Evolutionary conservation across 2,888 invertebrate genomes (phyloP), one percentile per base, ranked within the genome.

Genomic region (Pyralis farinalis): DNA sequence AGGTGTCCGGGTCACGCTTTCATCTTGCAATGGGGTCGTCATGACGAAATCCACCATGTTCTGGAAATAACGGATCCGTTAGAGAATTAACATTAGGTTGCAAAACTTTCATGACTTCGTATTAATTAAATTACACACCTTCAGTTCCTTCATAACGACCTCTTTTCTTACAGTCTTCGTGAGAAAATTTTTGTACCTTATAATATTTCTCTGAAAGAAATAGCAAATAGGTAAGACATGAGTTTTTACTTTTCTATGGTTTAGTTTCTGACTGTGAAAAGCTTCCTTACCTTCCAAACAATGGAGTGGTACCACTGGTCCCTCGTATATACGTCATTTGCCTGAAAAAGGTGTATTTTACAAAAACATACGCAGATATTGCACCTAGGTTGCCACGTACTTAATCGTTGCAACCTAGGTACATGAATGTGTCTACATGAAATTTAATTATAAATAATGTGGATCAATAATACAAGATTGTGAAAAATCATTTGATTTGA

Each of bases 251-350:
- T n/a, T n/a, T n/a, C n/a, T n/a, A n/a, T n/a, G n/a, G n/a, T n/a
- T n/a, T n/a, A n/a, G n/a, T n/a, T n/a, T n/a, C n/a, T 38, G 31
- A 38, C 28, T 37, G 40, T 20, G n/a, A 31, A 33, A 22, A 21
- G 29, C 12, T 22, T 38, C 7, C 90, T 85, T 76, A 95, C 95
- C 91, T 92, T 92, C 95, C 95, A 95, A 46, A 93, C 85, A 59
- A 95, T 93, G 38, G 95, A 95, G 71, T 95, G 92, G 52, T 92
- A 92, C 95, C 95, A 95, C 75, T 95, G 95, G 87, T 95, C 95
- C 70, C 95, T 86, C n/a, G 94, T 91, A 66, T 95, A 95, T 31
- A 93, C 92, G 67, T 94, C 95, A 63, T 92, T 93, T 25, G 94
- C 94, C 93, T 95, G 91, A 34, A 92, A 85, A 43, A 51, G 31